A percentile compares a stretch with the other conserved stretches of the same genome.
Evolutionary conservation across 1,140 invertebrate genomes (phyloP).

Genomic region (Proales similis): DNA sequence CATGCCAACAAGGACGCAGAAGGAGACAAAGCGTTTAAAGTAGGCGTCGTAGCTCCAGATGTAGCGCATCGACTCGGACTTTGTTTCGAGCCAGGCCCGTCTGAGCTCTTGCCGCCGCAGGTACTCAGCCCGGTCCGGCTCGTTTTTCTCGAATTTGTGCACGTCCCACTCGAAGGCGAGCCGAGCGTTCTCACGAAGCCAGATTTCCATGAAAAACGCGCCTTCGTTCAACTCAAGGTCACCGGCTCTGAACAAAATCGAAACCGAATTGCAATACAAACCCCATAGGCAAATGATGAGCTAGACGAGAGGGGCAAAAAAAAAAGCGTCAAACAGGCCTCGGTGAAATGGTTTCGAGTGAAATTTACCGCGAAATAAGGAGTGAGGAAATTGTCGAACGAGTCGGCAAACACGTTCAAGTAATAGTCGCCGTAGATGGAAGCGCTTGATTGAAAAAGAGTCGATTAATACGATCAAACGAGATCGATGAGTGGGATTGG

Average conservation of each 20-base stretch:
- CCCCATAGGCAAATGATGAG: conserved; percentile 54
- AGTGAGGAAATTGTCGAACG: conserved; percentile 50
- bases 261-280: conserved; percentile 40
- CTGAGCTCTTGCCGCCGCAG: conserved; percentile 42
- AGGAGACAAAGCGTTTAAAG: conserved; percentile 47
- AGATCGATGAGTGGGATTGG: background rate
- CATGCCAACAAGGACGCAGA: conserved; percentile 48
- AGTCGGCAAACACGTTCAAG: conserved; percentile 40
- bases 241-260: background rate
- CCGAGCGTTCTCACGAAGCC: conserved; percentile 50
- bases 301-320: conserved; percentile 4
- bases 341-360: background rate
- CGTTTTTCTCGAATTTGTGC: conserved; percentile 51
- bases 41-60: conserved; percentile 46
- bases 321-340: background rate
- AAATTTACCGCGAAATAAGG: conserved; percentile 47
- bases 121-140: conserved; percentile 53
- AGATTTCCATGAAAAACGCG: conserved; percentile 54
- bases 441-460: too few relatives aligned
- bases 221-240: conserved; percentile 42
- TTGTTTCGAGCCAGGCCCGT: conserved; percentile 44
- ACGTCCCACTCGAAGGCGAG: conserved; percentile 55
- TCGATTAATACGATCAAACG: too few relatives aligned
- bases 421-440: conserved; percentile 38
- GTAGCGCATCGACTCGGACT: conserved; percentile 43